These are phyloP conservation scores for Spheniscus humboldti DNA, from an alignment of 2,797 vertebrate species.

Conservation along the genomic window DNA sequence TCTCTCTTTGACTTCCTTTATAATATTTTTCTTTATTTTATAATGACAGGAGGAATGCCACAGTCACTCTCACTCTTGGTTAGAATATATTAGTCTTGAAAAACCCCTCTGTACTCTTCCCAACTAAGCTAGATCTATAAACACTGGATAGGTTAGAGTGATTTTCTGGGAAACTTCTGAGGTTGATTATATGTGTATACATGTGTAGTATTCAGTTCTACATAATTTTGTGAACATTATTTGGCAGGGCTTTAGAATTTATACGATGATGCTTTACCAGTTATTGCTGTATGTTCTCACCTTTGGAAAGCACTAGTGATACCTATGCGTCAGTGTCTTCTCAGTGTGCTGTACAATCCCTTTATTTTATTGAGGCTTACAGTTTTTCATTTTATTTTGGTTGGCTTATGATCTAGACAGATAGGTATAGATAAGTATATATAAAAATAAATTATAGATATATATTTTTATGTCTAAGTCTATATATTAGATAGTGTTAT, in stretches of 20 bases:
- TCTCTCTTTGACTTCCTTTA: background rate
- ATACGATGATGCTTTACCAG: background rate
- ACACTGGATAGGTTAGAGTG: background rate
- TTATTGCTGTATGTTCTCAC: background rate
- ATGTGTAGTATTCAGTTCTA: background rate
- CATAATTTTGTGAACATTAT: background rate
- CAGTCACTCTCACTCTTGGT: background rate
- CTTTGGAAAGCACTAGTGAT: background rate
- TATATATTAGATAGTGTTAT: background rate
- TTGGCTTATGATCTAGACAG: background rate
- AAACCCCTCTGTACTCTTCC: background rate
- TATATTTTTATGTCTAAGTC: background rate
- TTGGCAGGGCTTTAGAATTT: background rate
- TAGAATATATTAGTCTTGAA: background rate
- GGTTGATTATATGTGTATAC: background rate
- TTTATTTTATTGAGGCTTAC: background rate
- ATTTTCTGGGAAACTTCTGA: background rate
- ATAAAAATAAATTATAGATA: background rate
- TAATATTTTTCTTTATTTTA: background rate
- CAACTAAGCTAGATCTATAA: background rate
- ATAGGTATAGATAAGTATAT: background rate
- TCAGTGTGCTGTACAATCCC: background rate
- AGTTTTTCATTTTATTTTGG: background rate
- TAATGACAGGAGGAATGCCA: background rate
- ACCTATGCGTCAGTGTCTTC: background rate